Evolutionary conservation across 2,888 invertebrate genomes (phyloP), one percentile per base, ranked within the genome.

Genomic region (Netelia virgata): DNA sequence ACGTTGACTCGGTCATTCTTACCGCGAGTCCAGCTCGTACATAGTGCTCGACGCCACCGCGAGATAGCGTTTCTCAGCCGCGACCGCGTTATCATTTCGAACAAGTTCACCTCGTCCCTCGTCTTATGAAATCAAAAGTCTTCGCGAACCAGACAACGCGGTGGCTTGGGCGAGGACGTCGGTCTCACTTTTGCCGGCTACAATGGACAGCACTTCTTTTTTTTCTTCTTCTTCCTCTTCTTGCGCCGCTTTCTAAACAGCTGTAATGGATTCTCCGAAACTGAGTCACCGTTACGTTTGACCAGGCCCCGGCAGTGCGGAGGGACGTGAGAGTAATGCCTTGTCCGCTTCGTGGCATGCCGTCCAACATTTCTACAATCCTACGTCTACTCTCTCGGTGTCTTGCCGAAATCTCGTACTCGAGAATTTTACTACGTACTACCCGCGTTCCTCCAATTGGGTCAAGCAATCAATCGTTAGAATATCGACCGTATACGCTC

Each of bases 221-320:
- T 74, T 14, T 53, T 79, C 79, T 79, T 79, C 79, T 79, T 78
- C 63, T 53, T 74, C 61, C 72, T 82, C 78, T 82, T 82, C 50
- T 75, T 79, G 85, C 72, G 72, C 75, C 82, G 85, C 85, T 85
- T 85, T 85, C 85, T 85, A 85, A 87, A 87, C 87, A 81, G 78
- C 83, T 79, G 84, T 86, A 87, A 87, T 87, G 86, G 86, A 87
- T 87, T 87, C 87, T 86, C 83, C 87, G 87, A 87, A 87, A 86
- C 86, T 86, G 84, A 87, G 86, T 87, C 86, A 87, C 80, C 85
- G 82, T 85, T 85, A 85, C 85, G 85, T 81, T 83, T 81, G 85
- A 83, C 81, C 83, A 78, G 63, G 77, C 72, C 63, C 83, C 83
- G 50, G 2, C 16, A n/a, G 41, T 23, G 47, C 28, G 28, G 55